phyloP scores from a whole-genome alignment of 2,797 vertebrate species.

The Cyprinodon diabolis region DNA sequence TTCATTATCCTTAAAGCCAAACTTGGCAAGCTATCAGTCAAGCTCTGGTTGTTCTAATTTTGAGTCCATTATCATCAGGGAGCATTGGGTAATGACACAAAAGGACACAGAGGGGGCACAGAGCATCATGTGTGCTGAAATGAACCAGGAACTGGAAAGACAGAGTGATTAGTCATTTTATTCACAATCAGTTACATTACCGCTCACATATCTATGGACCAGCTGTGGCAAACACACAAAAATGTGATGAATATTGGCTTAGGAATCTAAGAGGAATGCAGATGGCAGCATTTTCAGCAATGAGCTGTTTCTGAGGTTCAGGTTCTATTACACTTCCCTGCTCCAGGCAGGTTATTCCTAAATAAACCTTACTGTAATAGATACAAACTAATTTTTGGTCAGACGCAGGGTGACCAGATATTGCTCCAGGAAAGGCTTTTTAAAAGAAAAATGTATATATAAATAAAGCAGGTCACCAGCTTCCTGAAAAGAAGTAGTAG shows the following conservation, averaged over 20 bases:
- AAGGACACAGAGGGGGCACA: constrained; percentile 21
- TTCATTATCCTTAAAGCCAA: constrained; percentile 11
- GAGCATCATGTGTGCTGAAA: constrained; percentile 33
- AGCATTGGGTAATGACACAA: constrained; percentile 12
- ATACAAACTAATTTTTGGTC: constrained; percentile 10
- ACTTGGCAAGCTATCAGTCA: constrained; percentile 20
- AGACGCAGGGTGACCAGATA: constrained; percentile 5
- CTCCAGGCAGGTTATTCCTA: constrained; percentile 11
- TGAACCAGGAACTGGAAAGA: constrained; percentile 36
- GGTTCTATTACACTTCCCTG: background rate
- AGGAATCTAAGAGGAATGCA: constrained; percentile 17
- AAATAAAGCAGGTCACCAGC: constrained; percentile 33
- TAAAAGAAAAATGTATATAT: background rate
- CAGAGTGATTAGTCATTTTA: constrained; percentile 59
- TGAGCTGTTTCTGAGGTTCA: constrained; percentile 13
- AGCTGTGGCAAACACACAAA: constrained; percentile 62
- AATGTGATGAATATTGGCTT: constrained; percentile 25
- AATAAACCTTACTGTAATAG: background rate
- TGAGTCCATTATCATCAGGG: constrained; percentile 15
- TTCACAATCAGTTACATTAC: constrained; percentile 55
- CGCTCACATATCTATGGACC: constrained; percentile 51
- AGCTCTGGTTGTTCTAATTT: constrained; percentile 17
- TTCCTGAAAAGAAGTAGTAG: constrained; percentile 17
- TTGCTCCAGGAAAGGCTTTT: background rate
- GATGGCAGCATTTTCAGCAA: constrained; percentile 25